Conservation (phyloP, 2,797 vertebrate genomes). For the Semotilus atromaculatus region DNA sequence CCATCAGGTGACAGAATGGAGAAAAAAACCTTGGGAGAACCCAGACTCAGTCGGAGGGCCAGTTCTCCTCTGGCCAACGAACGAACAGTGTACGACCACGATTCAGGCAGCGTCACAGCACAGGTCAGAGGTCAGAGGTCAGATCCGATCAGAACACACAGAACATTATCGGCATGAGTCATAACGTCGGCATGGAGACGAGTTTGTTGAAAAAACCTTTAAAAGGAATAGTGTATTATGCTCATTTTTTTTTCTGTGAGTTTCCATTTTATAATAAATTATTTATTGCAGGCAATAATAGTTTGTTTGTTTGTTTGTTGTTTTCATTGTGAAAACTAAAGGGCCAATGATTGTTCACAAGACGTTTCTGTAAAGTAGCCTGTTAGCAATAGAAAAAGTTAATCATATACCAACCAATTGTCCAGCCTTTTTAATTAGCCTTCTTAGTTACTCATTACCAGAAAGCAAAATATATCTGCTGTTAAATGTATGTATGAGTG, state of each 20-base stretch:
- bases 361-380: neutral
- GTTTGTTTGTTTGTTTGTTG: neutral
- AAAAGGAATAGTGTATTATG: neutral
- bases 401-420: constrained; percentile 41
- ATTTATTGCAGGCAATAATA: neutral
- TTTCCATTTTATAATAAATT: neutral
- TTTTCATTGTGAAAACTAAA: neutral
- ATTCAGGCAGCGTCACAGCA: no score
- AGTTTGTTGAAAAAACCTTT: no score
- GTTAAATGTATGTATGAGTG: neutral
- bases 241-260: neutral
- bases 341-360: neutral
- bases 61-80: no score
- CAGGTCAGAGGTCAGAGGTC: no score
- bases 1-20: no score
- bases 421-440: constrained; percentile 4
- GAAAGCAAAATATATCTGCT: constrained; percentile 1
- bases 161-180: no score
- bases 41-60: no score
- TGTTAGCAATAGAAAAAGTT: constrained; percentile 34
- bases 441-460: constrained; percentile 48
- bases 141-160: no score
- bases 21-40: no score
- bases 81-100: no score
- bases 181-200: no score